Base-by-base conservation (phyloP, 2,113 vertebrate genomes). In the Caranx ignobilis region DNA sequence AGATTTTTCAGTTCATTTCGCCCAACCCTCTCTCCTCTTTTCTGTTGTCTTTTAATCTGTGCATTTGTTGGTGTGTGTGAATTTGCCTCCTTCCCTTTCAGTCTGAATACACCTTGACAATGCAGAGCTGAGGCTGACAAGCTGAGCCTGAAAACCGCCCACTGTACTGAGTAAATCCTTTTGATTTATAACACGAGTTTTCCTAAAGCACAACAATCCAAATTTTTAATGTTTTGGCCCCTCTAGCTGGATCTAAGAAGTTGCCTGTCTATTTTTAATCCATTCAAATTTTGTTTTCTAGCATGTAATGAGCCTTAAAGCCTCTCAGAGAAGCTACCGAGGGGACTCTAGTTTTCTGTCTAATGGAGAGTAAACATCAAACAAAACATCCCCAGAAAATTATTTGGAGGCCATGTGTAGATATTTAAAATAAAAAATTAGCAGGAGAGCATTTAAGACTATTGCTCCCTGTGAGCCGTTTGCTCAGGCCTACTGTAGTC, bases 391-490 rank as follows among this genome's bases (percentile, higher is more conserved):
- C 66, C 50, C 41, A 6, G 48, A 77, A 78, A 63, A 62, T 60
- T 4, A 59, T 68, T 68, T 41, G 11, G 70, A 60, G 45, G 67
- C 65, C 41, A 41, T 68, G 18, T 84, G 54, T 72, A 77, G 48
- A 77, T 81, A 73, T 79, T 63, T 62, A 69, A 83, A 35, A 87
- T 62, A 69, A 83, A 35, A 87, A 76, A 68, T 64, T 48, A 75
- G 57, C 72, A 73, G 32, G 77, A 73, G 75, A 87, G 48, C 35
- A 34, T 79, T 84, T 84, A 79, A 59, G 70, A 74, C 34, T 19
- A 62, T 21, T 43, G 54, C 57, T 82, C 61, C 75, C 87, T 72
- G 55, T 74, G 34, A 85, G 88, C 83, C 80, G 83, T 86, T 87
- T 86, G 85, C 81, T 75, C 18, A 77, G 79, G 81, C 56, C 62